Percentiles rank a stretch among this genome's conserved stretches.
Evolutionary conservation across 2,797 vertebrate genomes (phyloP).

Genomic region (Momotus momota): DNA sequence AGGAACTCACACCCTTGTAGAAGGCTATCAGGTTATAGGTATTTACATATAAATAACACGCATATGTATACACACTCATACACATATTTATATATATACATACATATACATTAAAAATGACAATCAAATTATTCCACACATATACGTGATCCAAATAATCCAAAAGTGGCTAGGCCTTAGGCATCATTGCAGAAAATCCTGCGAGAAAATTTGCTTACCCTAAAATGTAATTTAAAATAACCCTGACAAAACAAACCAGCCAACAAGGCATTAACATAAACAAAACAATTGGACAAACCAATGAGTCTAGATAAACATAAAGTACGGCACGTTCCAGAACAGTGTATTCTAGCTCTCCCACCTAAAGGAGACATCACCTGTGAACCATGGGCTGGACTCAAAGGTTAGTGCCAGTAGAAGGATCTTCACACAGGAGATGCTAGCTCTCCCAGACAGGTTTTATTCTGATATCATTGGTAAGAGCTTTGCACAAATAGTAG

Average conservation of each 20-base stretch:
- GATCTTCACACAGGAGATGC: not conserved
- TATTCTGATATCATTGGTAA: not conserved
- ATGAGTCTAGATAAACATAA: not conserved
- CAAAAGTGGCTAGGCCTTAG: not conserved
- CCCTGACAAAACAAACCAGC: not conserved
- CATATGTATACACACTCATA: fast-evolving
- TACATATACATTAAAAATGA: not conserved
- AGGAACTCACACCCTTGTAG: not conserved
- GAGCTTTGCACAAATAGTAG: not conserved
- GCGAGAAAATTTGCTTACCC: not conserved
- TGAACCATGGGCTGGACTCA: not conserved
- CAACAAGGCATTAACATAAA: not conserved
- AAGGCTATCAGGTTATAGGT: not conserved
- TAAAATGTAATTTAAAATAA: not conserved
- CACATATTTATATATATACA: fast-evolving
- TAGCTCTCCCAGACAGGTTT: not conserved
- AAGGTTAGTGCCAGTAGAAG: not conserved
- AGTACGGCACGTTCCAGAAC: not conserved
- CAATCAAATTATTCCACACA: not conserved
- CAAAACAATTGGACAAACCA: not conserved
- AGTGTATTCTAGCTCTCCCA: not conserved
- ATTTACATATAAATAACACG: not conserved
- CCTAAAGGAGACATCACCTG: not conserved
- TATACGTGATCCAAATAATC: not conserved
- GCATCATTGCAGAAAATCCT: not conserved